Evolutionary conservation across 2,888 invertebrate genomes (phyloP).

Genomic region (Drosophila quinaria): DNA sequence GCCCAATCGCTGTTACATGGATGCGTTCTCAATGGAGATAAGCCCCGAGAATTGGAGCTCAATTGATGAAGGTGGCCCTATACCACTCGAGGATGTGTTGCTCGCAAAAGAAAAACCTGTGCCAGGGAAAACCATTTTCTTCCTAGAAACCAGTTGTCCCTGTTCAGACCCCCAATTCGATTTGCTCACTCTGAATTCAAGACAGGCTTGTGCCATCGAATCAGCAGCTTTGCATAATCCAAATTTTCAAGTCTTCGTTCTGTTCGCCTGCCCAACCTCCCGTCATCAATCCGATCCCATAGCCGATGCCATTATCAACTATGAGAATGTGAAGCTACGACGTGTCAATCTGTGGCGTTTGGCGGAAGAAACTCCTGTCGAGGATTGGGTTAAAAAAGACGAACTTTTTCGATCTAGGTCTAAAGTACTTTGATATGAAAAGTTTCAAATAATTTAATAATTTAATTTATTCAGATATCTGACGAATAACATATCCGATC

Average conservation of each 20-base stretch:
- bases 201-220: conserved; percentile 22
- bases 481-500: conserved; percentile 11
- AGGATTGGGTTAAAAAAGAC: conserved; percentile 6
- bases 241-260: conserved; percentile 11
- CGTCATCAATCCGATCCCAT: conserved; percentile 2
- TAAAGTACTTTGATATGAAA: too few species aligned
- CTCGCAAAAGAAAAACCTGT: neutral
- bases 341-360: conserved; percentile 12
- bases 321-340: conserved; percentile 16
- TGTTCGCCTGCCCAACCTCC: neutral
- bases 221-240: conserved; percentile 19
- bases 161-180: neutral
- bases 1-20: neutral
- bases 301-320: conserved; percentile 1
- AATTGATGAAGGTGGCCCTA: neutral
- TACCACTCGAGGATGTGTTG: neutral
- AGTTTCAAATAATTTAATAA: too few species aligned
- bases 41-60: neutral
- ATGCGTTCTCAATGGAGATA: neutral
- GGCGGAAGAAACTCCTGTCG: conserved; percentile 6
- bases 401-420: conserved; percentile 3
- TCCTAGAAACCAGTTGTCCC: neutral
- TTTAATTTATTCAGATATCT: neutral
- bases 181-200: neutral
- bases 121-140: neutral